Evolutionary conservation across 2,888 invertebrate genomes (phyloP).

Genomic region (Ichneumon xanthorius): DNA sequence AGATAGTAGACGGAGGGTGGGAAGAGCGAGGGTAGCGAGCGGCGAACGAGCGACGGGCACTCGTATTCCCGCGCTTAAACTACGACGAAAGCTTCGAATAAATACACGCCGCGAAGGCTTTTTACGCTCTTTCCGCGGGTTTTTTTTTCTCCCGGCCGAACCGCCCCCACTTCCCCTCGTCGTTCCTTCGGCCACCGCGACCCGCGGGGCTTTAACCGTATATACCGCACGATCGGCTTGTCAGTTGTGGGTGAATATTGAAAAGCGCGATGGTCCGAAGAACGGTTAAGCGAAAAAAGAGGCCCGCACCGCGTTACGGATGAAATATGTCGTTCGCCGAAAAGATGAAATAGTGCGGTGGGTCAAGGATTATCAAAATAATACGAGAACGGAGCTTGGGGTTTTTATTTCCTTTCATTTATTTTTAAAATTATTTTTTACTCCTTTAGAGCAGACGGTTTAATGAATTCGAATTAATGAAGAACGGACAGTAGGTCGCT

Average conservation of each 20-base stretch:
- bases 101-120: conserved; percentile 52
- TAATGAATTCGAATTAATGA: conserved; percentile 24
- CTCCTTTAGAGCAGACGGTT: background rate
- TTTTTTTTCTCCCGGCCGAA: background rate
- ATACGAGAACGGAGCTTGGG: background rate
- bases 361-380: conserved; percentile 18
- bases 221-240: conserved; percentile 33
- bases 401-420: background rate
- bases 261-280: conserved; percentile 56
- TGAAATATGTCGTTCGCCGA: conserved; percentile 26
- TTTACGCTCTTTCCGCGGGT: conserved; percentile 36
- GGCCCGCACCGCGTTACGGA: background rate
- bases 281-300: background rate
- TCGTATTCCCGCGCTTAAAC: conserved; percentile 40
- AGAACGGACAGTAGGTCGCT: background rate
- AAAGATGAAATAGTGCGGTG: conserved; percentile 13
- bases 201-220: conserved; percentile 45
- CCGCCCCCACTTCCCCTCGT: conserved; percentile 13
- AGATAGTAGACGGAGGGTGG: conserved; percentile 7
- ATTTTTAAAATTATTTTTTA: too few relatives aligned
- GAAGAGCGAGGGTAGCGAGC: conserved; percentile 5
- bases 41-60: background rate
- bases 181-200: conserved; percentile 52
- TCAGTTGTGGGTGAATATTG: conserved; percentile 65
- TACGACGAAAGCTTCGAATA: conserved; percentile 61